Evolutionary conservation across 2,113 vertebrate species (phyloP), one percentile per base, ranked within the genome.

Genomic region (Larimichthys polyactis): DNA sequence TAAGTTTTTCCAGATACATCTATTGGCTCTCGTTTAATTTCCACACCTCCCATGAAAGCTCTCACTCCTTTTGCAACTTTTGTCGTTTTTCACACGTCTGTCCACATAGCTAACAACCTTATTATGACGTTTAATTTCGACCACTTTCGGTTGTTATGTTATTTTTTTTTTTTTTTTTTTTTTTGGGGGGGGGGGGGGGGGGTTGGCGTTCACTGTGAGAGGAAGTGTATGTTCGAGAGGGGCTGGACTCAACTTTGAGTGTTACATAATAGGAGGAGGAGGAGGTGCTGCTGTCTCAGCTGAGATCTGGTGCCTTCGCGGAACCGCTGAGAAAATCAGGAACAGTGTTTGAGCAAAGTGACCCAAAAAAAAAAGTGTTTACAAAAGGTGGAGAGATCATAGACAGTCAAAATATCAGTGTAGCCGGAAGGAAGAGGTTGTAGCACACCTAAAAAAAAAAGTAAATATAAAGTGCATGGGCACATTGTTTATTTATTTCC

Each of bases 231-330:
- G 66, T 46, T 8, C 46, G 19, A 32, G 46, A 75, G 79, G 79
- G 74, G 82, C 66, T 27, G 72, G 68, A 69, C 57, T 85, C 36
- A 55, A 91, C 91, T 74, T 90, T 86, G 72, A 62, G 62, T 67
- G 85, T 94, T 95, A 87, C 91, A 91, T 95, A 95, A 95, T 80
- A 54, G 0, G n/a, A 15, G 46, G 65, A 14, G 32, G 24, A 4
- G 43, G 12, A 4, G 78, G 12, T 6, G 78, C 19, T 44, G 82
- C 24, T n/a, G 58, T 24, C 43, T 71, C 43, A 59, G 67, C 62
- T 55, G 40, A 57, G 32, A 32, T 58, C 46, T 74, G 87, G 9
- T 86, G 72, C 75, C 54, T 83, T 87, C 75, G 71, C 0, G 58
- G 58, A 84, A 68, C 54, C 48, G 4, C 32, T 62, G 55, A 36